Base-by-base conservation (phyloP, 2,797 vertebrate genomes). In the Ciconia nigra region DNA sequence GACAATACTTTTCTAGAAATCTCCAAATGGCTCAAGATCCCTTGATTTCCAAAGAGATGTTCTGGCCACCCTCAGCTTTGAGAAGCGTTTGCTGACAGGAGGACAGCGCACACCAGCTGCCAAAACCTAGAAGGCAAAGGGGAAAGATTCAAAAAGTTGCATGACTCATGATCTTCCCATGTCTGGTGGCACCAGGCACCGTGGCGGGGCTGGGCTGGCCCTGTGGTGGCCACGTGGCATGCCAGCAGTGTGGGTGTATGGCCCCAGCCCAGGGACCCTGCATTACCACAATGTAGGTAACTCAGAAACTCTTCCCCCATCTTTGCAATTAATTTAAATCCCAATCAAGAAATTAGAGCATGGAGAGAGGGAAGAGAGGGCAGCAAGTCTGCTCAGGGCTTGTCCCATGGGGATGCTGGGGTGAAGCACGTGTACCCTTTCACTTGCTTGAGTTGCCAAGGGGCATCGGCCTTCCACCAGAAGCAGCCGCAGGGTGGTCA, bases 191-290 rank as follows among this genome's bases (percentile, higher is more conserved):
- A 46, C 21, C 59, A 21, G 33, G 26, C 5, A 4, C 29, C 0
- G 5, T 0, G 11, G 15, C 2, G 5, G 42, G 63, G 47, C 65
- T 19, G 51, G 41, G 35, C 20, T 0, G 3, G 4, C 0, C 1
- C 39, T 37, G n/a, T 33, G 51, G 47, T 37, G 69, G 44, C 33
- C 39, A 5, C 1, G 0, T 7, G 28, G 25, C 13, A 2, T 1
- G 15, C 20, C 15, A 19, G 59, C 28, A 44, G 2, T 5, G 18
- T 1, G 1, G 19, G 20, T 0, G 0, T 11, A 3, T 25, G 22
- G 59, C 66, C 0, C 0, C 39, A 51, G 58, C 33, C 19, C 31
- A 13, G 37, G n/a, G 13, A 39, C 28, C 33, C 37, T 24, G 13
- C 20, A 9, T 26, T 77, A 51, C 52, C 17, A 4, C 18, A 2